phyloP scores from a whole-genome alignment of 2,888 invertebrate species.

The Stenchaetothrips biformis region DNA sequence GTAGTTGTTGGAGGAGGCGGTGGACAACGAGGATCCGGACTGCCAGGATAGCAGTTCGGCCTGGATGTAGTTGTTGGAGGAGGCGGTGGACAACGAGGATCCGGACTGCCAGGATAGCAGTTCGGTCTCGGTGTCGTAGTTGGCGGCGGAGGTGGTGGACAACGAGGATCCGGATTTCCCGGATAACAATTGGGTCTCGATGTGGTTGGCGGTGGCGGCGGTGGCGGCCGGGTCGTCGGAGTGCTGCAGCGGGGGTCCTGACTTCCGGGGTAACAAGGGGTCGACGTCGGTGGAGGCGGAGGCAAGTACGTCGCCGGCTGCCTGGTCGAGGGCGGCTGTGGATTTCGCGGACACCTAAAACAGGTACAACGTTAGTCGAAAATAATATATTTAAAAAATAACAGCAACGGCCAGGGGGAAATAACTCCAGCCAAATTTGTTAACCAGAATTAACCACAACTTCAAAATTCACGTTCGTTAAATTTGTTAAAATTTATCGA shows the following conservation, averaged over 20 bases:
- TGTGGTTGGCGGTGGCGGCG: neutral
- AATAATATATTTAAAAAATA: too few species aligned
- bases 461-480: too few species aligned
- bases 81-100: constrained; percentile 41
- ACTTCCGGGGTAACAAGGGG: constrained; percentile 42
- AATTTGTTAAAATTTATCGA: too few species aligned
- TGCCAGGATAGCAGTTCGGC: constrained; percentile 44
- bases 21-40: constrained; percentile 45
- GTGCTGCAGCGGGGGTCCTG: constrained; percentile 43
- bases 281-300: constrained; percentile 38
- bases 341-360: neutral
- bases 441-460: too few species aligned
- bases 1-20: constrained; percentile 41
- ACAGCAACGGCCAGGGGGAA: neutral
- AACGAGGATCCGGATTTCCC: constrained; percentile 41
- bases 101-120: constrained; percentile 37
- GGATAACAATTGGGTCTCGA: neutral
- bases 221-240: constrained; percentile 35
- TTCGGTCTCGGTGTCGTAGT: constrained; percentile 35
- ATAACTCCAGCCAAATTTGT: too few species aligned
- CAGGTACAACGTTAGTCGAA: neutral
- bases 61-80: constrained; percentile 38
- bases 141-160: constrained; percentile 36
- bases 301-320: constrained; percentile 33
- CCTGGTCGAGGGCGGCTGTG: neutral